phyloP scores from a whole-genome alignment of 2,888 invertebrate species.

The Tenthredo notha region DNA sequence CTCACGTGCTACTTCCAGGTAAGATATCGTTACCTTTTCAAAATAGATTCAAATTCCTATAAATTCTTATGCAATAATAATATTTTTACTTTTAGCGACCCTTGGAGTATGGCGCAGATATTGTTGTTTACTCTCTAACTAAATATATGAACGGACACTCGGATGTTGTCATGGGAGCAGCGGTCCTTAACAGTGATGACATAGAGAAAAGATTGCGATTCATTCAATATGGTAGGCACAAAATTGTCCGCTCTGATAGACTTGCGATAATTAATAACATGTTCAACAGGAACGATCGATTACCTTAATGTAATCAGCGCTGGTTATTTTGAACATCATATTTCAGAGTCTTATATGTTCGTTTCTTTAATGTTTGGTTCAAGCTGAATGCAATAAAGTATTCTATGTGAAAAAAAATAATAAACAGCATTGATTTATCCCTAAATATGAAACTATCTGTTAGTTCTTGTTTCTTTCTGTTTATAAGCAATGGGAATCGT shows the following conservation, averaged over 20 bases:
- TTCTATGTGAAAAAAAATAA: neutral
- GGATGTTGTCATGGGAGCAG: slow-evolving; percentile 97
- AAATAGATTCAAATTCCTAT: slow-evolving; percentile 3
- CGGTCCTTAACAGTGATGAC: slow-evolving; percentile 86
- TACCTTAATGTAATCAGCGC: neutral
- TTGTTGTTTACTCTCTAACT: slow-evolving; percentile 94
- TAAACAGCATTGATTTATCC: neutral
- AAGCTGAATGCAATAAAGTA: neutral
- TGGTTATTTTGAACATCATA: slow-evolving; percentile 42
- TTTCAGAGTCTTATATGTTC: neutral
- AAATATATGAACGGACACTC: slow-evolving; percentile 99
- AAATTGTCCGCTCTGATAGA: neutral
- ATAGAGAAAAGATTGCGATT: slow-evolving; percentile 88
- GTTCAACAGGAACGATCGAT: neutral
- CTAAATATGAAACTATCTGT: slow-evolving; percentile 49
- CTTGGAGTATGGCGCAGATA: slow-evolving; percentile 93
- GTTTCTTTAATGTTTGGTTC: neutral
- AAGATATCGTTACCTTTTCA: slow-evolving; percentile 52
- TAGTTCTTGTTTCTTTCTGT: slow-evolving; percentile 41
- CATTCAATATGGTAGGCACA: slow-evolving; percentile 89
- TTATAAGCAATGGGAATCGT: slow-evolving; percentile 91
- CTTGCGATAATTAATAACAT: neutral
- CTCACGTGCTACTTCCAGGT: slow-evolving; percentile 92
- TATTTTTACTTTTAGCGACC: slow-evolving; percentile 83
- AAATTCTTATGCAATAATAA: neutral